Evolutionary conservation across 2,113 vertebrate genomes (phyloP).

Genomic region (Numida meleagris): DNA sequence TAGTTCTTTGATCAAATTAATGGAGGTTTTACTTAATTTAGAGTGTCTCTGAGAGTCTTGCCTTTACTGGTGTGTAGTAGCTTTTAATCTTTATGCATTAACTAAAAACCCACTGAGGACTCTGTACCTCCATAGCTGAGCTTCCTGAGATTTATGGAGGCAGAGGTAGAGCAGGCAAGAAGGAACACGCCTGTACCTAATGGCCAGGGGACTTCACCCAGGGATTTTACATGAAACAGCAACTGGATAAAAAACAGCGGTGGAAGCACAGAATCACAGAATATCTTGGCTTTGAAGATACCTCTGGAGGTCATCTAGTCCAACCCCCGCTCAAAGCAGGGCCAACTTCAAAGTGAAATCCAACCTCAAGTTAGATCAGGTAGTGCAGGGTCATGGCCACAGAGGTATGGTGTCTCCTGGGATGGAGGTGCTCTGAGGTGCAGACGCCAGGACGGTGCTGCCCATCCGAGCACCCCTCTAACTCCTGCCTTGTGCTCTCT

Average conservation of each 20-base stretch:
- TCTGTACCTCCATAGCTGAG: neutral
- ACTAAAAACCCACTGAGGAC: slow-evolving; percentile 27
- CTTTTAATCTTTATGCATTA: slow-evolving; percentile 35
- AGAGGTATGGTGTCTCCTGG: neutral
- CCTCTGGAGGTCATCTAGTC: slow-evolving; percentile 58
- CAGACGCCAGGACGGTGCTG: neutral
- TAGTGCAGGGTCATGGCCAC: slow-evolving; percentile 32
- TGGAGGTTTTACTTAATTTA: neutral
- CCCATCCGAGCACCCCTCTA: neutral
- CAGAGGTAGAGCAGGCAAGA: slow-evolving; percentile 50
- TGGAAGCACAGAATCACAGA: slow-evolving; percentile 46
- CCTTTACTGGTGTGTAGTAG: neutral
- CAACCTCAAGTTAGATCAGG: slow-evolving; percentile 47
- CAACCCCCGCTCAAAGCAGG: slow-evolving; percentile 11
- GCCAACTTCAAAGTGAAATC: slow-evolving; percentile 65
- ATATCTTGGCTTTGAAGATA: slow-evolving; percentile 67
- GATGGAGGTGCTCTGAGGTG: neutral
- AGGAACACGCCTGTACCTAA: slow-evolving; percentile 49
- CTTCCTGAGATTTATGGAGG: slow-evolving; percentile 56
- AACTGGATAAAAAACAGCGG: slow-evolving; percentile 60
- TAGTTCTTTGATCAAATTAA: slow-evolving; percentile 15
- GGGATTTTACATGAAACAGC: slow-evolving; percentile 69
- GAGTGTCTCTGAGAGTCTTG: neutral
- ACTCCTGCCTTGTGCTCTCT: neutral
- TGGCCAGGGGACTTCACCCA: slow-evolving; percentile 28